A percentile compares a stretch with the other conserved stretches of the same genome.
phyloP scores from a whole-genome alignment of 2,113 vertebrate genomes.

The Nannospalax galili region DNA sequence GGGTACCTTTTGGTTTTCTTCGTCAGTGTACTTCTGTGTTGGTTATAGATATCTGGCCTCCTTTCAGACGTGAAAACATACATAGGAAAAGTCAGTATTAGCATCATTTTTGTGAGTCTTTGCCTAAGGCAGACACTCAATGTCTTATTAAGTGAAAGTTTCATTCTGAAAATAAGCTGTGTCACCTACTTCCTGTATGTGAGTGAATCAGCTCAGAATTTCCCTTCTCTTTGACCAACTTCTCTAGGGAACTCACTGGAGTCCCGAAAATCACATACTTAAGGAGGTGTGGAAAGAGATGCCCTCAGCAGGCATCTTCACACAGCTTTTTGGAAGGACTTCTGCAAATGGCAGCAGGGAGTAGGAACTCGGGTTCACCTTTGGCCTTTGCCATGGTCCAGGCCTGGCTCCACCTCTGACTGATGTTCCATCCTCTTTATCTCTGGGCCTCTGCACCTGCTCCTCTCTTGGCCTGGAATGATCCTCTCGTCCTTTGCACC shows the following conservation, averaged over 20 bases:
- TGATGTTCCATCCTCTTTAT: not conserved
- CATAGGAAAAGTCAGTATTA: not conserved
- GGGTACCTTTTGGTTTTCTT: not conserved
- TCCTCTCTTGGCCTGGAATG: not conserved
- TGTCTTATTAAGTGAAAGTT: not conserved
- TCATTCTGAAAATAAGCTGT: conserved; percentile 15
- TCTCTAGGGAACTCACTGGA: not conserved
- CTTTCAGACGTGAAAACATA: conserved; percentile 6
- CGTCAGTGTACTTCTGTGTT: not conserved
- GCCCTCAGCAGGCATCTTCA: not conserved
- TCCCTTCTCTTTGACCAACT: not conserved
- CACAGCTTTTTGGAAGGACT: not conserved
- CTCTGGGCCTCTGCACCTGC: not conserved
- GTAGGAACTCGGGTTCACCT: too few relatives aligned
- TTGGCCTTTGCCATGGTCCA: not conserved
- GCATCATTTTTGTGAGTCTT: too few relatives aligned
- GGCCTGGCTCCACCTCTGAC: not conserved
- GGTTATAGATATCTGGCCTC: not conserved
- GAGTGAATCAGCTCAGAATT: not conserved
- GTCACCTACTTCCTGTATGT: not conserved
- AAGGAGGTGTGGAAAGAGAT: not conserved
- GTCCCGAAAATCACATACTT: not conserved
- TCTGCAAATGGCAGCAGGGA: not conserved
- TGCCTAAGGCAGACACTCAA: not conserved
- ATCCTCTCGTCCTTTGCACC: not conserved